Evolutionary conservation across 2,113 vertebrate species (phyloP).

Genomic region (Ictidomys tridecemlineatus): DNA sequence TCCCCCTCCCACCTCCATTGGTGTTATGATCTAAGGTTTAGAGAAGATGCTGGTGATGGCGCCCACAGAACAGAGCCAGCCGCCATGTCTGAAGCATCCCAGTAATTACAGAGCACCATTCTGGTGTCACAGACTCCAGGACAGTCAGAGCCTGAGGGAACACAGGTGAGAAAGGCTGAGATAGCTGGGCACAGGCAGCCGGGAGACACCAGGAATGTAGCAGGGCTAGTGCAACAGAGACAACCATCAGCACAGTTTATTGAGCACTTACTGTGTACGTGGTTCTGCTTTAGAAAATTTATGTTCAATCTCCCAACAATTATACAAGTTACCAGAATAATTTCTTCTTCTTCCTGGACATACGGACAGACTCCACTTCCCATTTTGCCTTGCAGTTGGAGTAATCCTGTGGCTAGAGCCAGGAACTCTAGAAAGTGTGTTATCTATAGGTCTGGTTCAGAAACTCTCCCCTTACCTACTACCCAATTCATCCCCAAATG

Average conservation of each 20-base stretch:
- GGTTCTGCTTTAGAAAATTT: not conserved
- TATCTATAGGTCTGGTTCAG: not conserved
- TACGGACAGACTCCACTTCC: not conserved
- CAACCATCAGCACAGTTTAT: not conserved
- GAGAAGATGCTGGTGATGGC: not conserved
- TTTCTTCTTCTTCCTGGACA: not conserved
- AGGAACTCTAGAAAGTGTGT: not conserved
- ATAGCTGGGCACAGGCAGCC: not conserved
- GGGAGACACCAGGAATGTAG: not conserved
- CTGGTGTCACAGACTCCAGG: not conserved
- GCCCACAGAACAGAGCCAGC: not conserved
- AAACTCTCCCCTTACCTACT: fast-evolving
- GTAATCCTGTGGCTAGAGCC: not conserved
- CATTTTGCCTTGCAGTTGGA: not conserved
- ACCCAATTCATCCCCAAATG: not conserved
- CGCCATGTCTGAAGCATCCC: not conserved
- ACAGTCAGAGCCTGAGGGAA: not conserved
- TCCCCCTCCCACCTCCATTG: not conserved
- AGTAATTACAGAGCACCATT: not conserved
- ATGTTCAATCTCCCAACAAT: not conserved
- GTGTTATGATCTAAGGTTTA: not conserved
- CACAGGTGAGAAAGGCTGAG: not conserved
- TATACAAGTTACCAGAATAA: not conserved
- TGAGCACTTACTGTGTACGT: not conserved
- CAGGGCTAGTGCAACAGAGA: not conserved